Conservation (phyloP, 2,888 invertebrate genomes). For the Corythucha ciliata region DNA sequence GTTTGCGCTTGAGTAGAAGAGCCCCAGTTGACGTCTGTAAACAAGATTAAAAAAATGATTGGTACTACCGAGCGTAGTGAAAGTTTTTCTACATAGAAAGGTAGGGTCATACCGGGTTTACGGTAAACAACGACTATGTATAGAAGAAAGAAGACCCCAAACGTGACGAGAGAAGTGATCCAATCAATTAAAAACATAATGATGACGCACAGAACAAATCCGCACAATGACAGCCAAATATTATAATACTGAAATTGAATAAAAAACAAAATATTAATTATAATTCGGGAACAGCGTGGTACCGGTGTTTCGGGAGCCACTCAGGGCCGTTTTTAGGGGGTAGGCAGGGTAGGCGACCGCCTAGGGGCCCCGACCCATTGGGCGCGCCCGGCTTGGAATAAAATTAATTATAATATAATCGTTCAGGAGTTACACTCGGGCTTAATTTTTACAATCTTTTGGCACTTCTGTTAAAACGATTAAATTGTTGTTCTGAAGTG, state of each 20-base stretch:
- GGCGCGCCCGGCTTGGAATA: too few species aligned
- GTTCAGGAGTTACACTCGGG: too few species aligned
- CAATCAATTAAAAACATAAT: constrained; percentile 96
- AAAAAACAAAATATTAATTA: constrained; percentile 10
- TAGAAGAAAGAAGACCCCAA: constrained; percentile 66
- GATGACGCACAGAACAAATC: constrained; percentile 70
- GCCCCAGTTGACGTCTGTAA: constrained; percentile 98
- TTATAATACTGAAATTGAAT: constrained; percentile 66
- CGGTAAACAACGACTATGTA: constrained; percentile 88
- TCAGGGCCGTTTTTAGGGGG: too few species aligned
- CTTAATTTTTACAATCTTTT: too few species aligned
- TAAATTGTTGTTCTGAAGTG: too few species aligned
- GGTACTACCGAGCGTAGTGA: not conserved
- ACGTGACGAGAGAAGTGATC: constrained; percentile 83
- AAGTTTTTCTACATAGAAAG: not conserved
- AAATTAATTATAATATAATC: too few species aligned
- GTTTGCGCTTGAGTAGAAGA: constrained; percentile 95
- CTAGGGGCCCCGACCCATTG: too few species aligned
- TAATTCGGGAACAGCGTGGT: too few species aligned
- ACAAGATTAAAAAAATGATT: constrained; percentile 24
- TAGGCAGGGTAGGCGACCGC: too few species aligned
- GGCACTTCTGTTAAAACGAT: too few species aligned
- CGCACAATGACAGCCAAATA: constrained; percentile 85
- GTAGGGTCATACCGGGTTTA: constrained; percentile 69
- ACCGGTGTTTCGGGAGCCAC: too few species aligned